A percentile compares a stretch with the other conserved stretches of the same genome.
These are phyloP conservation scores for Pavo muticus DNA, from an alignment of 2,113 vertebrate species.

Conservation along the genomic window DNA sequence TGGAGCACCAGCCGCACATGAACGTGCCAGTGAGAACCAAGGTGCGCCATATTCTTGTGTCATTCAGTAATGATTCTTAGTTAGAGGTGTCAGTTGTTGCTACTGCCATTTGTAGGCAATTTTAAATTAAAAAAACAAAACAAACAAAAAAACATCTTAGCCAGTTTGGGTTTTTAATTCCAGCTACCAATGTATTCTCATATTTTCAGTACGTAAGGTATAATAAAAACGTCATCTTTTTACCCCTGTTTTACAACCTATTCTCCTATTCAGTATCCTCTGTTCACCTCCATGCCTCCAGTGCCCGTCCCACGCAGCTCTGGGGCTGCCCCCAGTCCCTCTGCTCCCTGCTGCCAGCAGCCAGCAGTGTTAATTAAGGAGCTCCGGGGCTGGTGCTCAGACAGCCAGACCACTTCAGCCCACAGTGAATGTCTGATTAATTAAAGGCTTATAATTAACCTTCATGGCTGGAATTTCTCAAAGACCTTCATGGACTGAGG, in stretches of 20 bases:
- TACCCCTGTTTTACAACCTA: neutral
- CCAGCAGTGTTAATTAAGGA: neutral
- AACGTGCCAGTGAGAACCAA: neutral
- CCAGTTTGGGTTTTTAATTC: neutral
- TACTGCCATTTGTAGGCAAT: neutral
- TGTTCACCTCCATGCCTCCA: neutral
- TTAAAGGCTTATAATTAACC: conserved; percentile 67
- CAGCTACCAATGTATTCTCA: neutral
- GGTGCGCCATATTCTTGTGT: too few relatives aligned
- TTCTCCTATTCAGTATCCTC: neutral
- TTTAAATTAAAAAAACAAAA: neutral
- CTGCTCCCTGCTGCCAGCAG: neutral
- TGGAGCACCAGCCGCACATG: neutral
- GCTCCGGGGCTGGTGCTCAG: neutral
- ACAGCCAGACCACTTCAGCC: conserved; percentile 49
- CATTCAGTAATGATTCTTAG: neutral
- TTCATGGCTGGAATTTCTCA: conserved; percentile 67
- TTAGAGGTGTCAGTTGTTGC: neutral
- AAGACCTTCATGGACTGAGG: conserved; percentile 61
- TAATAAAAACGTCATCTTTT: neutral
- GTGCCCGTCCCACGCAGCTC: rapidly evolving
- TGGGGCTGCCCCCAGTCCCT: neutral
- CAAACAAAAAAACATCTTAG: neutral
- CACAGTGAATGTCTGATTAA: conserved; percentile 54
- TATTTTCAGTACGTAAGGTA: neutral